Conservation (phyloP, 2,888 invertebrate species). For the Ectemnius cavifrons region DNA sequence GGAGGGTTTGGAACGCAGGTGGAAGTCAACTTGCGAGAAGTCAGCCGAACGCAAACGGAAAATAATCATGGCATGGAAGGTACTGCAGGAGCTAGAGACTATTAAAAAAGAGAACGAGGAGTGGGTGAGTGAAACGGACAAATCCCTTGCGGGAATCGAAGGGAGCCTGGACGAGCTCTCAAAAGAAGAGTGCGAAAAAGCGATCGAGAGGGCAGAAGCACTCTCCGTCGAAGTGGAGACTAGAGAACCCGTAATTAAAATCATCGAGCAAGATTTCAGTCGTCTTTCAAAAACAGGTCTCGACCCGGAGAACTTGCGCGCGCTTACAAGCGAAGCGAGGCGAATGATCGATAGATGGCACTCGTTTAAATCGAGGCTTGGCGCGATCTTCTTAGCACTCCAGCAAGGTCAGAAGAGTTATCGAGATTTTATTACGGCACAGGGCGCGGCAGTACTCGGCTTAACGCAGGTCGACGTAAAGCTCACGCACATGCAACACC, state of each 20-base stretch:
- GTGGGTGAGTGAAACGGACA: slow-evolving; percentile 83
- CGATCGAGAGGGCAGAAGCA: slow-evolving; percentile 80
- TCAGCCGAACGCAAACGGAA: slow-evolving; percentile 86
- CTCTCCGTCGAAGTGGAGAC: slow-evolving; percentile 81
- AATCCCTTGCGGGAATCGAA: slow-evolving; percentile 81
- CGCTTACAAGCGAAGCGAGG: slow-evolving; percentile 82
- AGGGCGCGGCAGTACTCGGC: slow-evolving; percentile 85
- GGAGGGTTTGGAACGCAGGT: slow-evolving; percentile 87
- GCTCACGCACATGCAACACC: slow-evolving; percentile 84
- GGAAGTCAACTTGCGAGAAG: slow-evolving; percentile 87
- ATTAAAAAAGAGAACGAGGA: slow-evolving; percentile 81
- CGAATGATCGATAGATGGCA: slow-evolving; percentile 83
- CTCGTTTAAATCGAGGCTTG: slow-evolving; percentile 81
- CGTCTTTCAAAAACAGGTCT: slow-evolving; percentile 84
- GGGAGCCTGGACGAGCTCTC: slow-evolving; percentile 80
- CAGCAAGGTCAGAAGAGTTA: slow-evolving; percentile 82
- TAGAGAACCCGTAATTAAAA: slow-evolving; percentile 80
- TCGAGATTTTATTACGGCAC: slow-evolving; percentile 85
- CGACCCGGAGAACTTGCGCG: slow-evolving; percentile 84
- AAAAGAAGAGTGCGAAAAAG: slow-evolving; percentile 81
- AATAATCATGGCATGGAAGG: slow-evolving; percentile 82
- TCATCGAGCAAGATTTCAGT: slow-evolving; percentile 85
- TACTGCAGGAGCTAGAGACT: slow-evolving; percentile 81
- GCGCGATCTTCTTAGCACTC: slow-evolving; percentile 81
- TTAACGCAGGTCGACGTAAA: slow-evolving; percentile 86